A percentile compares a stretch with the other conserved stretches of the same genome.
phyloP scores from a whole-genome alignment of 1,140 invertebrate species.

The Anastrepha obliqua region DNA sequence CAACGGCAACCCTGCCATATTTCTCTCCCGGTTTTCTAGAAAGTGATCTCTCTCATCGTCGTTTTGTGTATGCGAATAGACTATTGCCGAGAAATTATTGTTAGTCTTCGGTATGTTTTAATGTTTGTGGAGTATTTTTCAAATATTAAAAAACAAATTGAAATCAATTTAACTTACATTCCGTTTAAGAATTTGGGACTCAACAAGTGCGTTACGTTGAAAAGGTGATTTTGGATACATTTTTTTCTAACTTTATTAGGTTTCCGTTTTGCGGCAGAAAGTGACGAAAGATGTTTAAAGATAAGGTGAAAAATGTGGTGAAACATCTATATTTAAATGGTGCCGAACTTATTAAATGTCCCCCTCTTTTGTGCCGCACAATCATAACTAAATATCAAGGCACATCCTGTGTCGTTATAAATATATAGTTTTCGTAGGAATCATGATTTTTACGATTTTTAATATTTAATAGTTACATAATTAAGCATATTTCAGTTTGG shows the following conservation, averaged over 20 bases:
- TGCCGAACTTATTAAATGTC: slow-evolving; percentile 21
- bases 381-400: neutral
- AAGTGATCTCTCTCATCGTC: neutral
- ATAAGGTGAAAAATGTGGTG: neutral
- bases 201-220: slow-evolving; percentile 63
- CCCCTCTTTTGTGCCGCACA: slow-evolving; percentile 2
- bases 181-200: slow-evolving; percentile 67
- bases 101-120: neutral
- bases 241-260: neutral
- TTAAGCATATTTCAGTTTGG: too few relatives aligned
- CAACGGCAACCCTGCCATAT: neutral
- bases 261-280: slow-evolving; percentile 5
- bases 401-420: too few relatives aligned
- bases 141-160: neutral
- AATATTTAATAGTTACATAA: too few relatives aligned
- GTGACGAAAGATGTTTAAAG: neutral
- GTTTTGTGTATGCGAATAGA: neutral
- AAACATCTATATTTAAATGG: neutral
- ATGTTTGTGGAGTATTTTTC: slow-evolving; percentile 8
- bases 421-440: too few relatives aligned
- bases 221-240: slow-evolving; percentile 71
- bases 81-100: neutral
- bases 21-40: neutral
- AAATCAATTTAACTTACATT: slow-evolving; percentile 64
- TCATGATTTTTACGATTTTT: too few relatives aligned